phyloP scores from a whole-genome alignment of 1,140 invertebrate species.

The Atta colombica region DNA sequence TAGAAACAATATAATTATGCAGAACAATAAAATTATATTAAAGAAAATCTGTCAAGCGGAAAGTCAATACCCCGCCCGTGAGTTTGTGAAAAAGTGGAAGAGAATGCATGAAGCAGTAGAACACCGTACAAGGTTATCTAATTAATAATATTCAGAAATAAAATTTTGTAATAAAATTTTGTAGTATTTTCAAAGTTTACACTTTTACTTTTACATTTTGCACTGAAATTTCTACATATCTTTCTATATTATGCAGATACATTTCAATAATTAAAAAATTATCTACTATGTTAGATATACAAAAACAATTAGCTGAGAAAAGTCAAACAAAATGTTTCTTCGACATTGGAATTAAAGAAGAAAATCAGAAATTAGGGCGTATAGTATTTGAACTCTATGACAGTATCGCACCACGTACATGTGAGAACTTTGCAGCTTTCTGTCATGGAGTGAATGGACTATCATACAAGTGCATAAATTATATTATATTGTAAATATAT shows the following conservation, averaged over 20 bases:
- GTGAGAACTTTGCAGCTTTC: constrained; percentile 89
- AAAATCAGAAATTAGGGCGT: constrained; percentile 83
- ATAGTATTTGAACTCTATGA: constrained; percentile 88
- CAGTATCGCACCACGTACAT: constrained; percentile 89
- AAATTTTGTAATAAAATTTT: neutral
- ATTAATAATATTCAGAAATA: neutral
- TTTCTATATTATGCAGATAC: constrained; percentile 8
- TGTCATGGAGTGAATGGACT: constrained; percentile 86
- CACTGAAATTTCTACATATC: neutral
- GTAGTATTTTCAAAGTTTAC: neutral
- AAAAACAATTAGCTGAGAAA: constrained; percentile 20
- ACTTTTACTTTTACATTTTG: neutral
- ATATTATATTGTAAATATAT: neutral
- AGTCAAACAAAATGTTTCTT: constrained; percentile 80
- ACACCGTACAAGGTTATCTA: constrained; percentile 24
- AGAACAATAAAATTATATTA: constrained; percentile 73
- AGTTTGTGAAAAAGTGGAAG: constrained; percentile 75
- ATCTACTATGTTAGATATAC: neutral
- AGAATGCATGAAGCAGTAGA: constrained; percentile 17
- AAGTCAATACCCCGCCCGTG: constrained; percentile 69
- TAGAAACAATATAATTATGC: constrained; percentile 59
- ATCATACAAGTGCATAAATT: constrained; percentile 79
- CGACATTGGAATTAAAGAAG: constrained; percentile 79
- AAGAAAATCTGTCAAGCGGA: constrained; percentile 61
- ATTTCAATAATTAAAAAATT: constrained; percentile 21